These are phyloP conservation scores for Pterobdella sp. DNA, from an alignment of 2,888 invertebrate species.

Conservation along the genomic window DNA sequence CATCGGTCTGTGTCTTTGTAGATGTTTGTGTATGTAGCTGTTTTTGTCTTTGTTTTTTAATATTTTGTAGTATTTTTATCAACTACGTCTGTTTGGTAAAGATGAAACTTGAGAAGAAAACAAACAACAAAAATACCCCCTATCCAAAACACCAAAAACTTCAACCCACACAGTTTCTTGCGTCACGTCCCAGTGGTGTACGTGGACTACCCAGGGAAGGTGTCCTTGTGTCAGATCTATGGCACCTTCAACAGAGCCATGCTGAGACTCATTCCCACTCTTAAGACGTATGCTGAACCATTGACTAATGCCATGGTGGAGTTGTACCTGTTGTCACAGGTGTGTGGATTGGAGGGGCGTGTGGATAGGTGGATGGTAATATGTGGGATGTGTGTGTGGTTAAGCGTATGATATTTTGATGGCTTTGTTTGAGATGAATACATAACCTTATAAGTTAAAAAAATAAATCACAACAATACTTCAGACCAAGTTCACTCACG, in stretches of 20 bases:
- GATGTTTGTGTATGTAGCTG: not conserved
- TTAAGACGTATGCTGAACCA: conserved; percentile 88
- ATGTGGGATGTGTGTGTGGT: too few relatives aligned
- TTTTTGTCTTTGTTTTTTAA: too few relatives aligned
- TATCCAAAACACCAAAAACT: not conserved
- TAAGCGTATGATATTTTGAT: too few relatives aligned
- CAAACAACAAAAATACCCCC: not conserved
- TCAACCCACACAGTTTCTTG: conserved; percentile 41
- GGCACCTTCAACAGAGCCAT: conserved; percentile 97
- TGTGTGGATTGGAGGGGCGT: too few relatives aligned
- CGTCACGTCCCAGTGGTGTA: conserved; percentile 96
- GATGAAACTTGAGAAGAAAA: too few relatives aligned
- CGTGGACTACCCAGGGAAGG: conserved; percentile 97
- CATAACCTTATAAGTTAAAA: too few relatives aligned
- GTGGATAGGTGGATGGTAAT: too few relatives aligned
- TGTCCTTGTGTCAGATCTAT: conserved; percentile 89
- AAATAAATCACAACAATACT: too few relatives aligned
- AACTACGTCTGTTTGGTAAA: not conserved
- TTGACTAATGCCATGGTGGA: conserved; percentile 98
- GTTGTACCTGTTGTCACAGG: conserved; percentile 86
- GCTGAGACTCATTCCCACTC: conserved; percentile 81
- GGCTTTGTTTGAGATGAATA: too few relatives aligned
- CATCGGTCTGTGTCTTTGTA: conserved; percentile 59
- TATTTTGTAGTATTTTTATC: not conserved
- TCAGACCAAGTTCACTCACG: conserved; percentile 88